Conservation (phyloP, 2,888 invertebrate species). For the Dimorphilus gyrociliatus region DNA sequence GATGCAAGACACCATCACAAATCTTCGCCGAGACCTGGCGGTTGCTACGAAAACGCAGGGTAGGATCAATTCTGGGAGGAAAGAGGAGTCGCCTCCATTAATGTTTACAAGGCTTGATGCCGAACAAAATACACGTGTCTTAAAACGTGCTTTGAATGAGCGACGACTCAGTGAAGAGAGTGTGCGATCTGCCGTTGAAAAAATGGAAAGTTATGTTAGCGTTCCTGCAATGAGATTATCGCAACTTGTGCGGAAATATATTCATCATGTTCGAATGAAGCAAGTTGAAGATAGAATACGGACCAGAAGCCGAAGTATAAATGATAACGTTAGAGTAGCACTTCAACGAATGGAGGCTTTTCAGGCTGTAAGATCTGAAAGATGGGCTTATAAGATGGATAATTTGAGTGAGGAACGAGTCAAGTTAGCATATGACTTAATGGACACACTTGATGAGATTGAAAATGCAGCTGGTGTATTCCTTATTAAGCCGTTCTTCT, state of each 20-base stretch:
- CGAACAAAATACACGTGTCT: slow-evolving; percentile 32
- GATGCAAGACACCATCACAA: slow-evolving; percentile 34
- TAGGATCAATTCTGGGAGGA: background rate
- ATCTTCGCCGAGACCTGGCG: slow-evolving; percentile 24
- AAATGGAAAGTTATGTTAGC: slow-evolving; percentile 33
- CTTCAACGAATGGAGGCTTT: too few relatives aligned
- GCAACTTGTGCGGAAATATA: slow-evolving; percentile 31
- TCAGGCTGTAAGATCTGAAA: too few relatives aligned
- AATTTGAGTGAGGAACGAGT: slow-evolving; percentile 23
- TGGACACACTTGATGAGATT: slow-evolving; percentile 27
- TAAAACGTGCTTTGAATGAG: slow-evolving; percentile 25
- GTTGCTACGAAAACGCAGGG: slow-evolving; percentile 11
- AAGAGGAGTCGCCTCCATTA: slow-evolving; percentile 11
- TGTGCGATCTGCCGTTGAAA: slow-evolving; percentile 16
- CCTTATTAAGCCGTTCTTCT: slow-evolving; percentile 36
- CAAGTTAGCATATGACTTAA: slow-evolving; percentile 24
- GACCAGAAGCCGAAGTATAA: background rate
- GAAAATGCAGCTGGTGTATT: slow-evolving; percentile 35
- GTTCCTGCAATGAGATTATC: slow-evolving; percentile 29
- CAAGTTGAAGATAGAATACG: slow-evolving; percentile 28
- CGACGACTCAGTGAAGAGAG: slow-evolving; percentile 7
- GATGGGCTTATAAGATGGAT: slow-evolving; percentile 31
- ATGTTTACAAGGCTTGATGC: slow-evolving; percentile 35
- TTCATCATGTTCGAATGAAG: slow-evolving; percentile 30
- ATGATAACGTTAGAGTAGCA: too few relatives aligned